Conservation (phyloP, 2,888 invertebrate genomes). For the Oegoconia quadripuncta region DNA sequence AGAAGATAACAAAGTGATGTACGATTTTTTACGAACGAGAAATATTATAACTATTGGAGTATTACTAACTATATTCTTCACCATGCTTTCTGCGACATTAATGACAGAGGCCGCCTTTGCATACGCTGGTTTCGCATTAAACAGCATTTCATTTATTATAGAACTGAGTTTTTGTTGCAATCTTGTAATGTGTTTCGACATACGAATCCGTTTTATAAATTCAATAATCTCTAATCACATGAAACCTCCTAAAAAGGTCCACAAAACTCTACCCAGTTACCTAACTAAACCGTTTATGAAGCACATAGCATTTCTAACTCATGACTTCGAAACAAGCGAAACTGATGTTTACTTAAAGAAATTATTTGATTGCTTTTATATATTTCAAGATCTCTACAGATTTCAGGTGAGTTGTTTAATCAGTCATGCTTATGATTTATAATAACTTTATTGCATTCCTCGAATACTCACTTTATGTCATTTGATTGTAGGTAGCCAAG, state of each 20-base stretch:
- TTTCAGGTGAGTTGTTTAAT: conserved; percentile 9
- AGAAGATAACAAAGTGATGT: conserved; percentile 24
- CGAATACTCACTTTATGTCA: too few relatives aligned
- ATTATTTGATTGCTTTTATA: conserved; percentile 9
- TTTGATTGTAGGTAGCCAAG: too few relatives aligned
- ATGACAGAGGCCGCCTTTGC: conserved; percentile 3
- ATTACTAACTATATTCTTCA: conserved; percentile 10
- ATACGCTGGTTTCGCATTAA: neutral
- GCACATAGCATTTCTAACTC: neutral
- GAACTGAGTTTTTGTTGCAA: conserved; percentile 4
- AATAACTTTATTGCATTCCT: too few relatives aligned
- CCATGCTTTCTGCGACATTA: conserved; percentile 9
- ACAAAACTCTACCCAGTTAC: neutral
- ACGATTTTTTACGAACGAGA: neutral
- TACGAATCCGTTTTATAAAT: conserved; percentile 6
- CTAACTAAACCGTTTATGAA: neutral
- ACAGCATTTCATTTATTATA: neutral
- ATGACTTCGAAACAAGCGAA: neutral
- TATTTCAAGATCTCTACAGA: conserved; percentile 5
- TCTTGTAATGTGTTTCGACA: conserved; percentile 11
- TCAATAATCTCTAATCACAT: conserved; percentile 5
- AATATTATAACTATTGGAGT: neutral
- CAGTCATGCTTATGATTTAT: too few relatives aligned
- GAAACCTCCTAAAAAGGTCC: neutral
- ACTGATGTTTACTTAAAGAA: conserved; percentile 8